These are phyloP conservation scores for Pempheris klunzingeri DNA, from an alignment of 2,797 vertebrate species.

Conservation along the genomic window DNA sequence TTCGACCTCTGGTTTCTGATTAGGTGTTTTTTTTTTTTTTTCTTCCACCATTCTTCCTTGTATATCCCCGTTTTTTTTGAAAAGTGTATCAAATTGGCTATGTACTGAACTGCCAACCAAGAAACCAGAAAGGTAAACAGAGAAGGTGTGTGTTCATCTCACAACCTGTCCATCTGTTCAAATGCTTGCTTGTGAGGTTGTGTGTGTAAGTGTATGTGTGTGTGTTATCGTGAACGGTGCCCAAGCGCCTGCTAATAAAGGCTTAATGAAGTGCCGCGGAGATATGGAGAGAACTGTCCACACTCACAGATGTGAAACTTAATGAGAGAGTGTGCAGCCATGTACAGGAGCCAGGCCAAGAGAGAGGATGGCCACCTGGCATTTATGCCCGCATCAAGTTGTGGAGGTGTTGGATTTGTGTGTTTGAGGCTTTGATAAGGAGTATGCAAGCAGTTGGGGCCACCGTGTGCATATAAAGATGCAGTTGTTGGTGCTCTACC, in stretches of 20 bases:
- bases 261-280: constrained; percentile 74
- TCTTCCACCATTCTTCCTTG: background rate
- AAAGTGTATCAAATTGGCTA: constrained; percentile 55
- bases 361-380: constrained; percentile 58
- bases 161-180: constrained; percentile 36
- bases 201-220: background rate
- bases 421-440: constrained; percentile 16
- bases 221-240: constrained; percentile 32
- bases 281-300: constrained; percentile 59
- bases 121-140: constrained; percentile 29
- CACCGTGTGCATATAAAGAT: constrained; percentile 7
- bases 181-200: background rate
- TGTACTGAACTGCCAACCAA: constrained; percentile 41
- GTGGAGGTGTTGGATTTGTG: constrained; percentile 26
- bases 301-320: constrained; percentile 78
- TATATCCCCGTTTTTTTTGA: constrained; percentile 19
- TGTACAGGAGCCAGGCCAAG: constrained; percentile 46
- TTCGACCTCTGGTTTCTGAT: constrained; percentile 59
- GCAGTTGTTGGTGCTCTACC: background rate
- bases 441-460: constrained; percentile 7
- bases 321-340: constrained; percentile 73
- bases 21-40: constrained; percentile 29
- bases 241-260: constrained; percentile 71
- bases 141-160: constrained; percentile 19
- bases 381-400: constrained; percentile 21